phyloP scores from a whole-genome alignment of 2,113 vertebrate species.

The Crotophaga sulcirostris region DNA sequence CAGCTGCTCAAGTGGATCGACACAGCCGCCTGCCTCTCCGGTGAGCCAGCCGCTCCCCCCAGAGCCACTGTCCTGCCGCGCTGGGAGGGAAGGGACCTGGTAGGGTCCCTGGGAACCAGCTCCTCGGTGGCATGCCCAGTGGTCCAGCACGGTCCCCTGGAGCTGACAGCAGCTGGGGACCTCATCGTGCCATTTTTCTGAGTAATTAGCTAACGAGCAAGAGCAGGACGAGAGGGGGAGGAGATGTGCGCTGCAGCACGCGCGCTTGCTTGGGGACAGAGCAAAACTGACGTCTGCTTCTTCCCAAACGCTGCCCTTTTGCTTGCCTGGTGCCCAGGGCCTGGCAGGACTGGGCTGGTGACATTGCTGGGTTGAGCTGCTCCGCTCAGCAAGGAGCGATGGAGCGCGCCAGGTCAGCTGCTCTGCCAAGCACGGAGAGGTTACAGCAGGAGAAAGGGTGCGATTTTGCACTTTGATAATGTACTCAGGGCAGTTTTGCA shows the following conservation, averaged over 20 bases:
- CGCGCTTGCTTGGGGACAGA: not conserved
- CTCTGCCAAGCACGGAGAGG: not conserved
- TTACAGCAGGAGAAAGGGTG: not conserved
- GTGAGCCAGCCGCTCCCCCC: conserved; percentile 52
- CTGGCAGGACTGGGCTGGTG: accelerated
- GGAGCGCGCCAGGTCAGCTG: not conserved
- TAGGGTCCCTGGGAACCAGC: not conserved
- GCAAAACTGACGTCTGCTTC: not conserved
- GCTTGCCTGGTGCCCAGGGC: not conserved
- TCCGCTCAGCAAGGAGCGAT: not conserved
- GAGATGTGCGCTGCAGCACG: not conserved
- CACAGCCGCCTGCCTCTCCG: conserved; percentile 92
- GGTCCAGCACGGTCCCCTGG: not conserved
- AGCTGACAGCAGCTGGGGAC: not conserved
- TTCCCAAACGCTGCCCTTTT: not conserved
- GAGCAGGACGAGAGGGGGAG: not conserved
- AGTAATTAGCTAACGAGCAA: not conserved
- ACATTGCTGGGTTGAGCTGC: not conserved
- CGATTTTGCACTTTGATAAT: not conserved
- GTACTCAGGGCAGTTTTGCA: not conserved
- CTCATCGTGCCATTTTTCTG: not conserved
- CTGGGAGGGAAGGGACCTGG: not conserved
- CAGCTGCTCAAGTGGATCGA: conserved; percentile 99
- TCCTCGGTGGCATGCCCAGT: not conserved
- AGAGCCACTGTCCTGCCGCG: accelerated